Evolutionary conservation across 2,113 vertebrate species (phyloP), one percentile per base, ranked within the genome.

Genomic region (Phodopus roborovskii): DNA sequence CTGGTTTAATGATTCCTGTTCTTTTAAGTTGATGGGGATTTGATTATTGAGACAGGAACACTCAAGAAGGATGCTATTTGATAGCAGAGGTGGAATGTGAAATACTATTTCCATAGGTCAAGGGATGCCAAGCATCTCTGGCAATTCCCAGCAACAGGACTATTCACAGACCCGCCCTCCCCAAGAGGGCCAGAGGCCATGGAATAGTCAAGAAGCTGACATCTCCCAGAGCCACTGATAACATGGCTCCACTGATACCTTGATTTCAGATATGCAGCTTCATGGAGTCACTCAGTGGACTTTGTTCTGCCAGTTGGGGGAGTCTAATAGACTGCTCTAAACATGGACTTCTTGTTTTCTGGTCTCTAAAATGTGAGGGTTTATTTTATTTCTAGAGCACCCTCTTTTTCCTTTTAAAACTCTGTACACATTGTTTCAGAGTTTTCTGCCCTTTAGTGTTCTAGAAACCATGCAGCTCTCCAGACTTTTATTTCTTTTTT

Each of bases 391-490:
- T 88, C 83, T 71, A 17, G 6, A 30, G 2, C 16, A 77, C 13
- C 50, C 0, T 39, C 6, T 73, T 95, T 95, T 85, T 90, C 68
- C 24, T 39, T 56, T 78, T 90, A 82, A 94, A 56, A 73, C n/a
- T 62, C 81, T 42, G 11, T 39, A 42, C 39, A 30, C 56, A 82
- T n/a, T 8, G 56, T 82, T 82, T 39, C 56, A 82, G 56, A 60
- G 79, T 83, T 83, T 62, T 8, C 58, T 28, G 26, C 4, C 81
- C 1, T 42, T 62, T 62, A 42, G 15, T 83, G 17, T 33, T 86
- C 1, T 82, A 68, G 53, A 74, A 81, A 81, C 9, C 36, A 28
- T 60, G 68, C 1, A 45, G 4, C 68, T 90, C 1, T 62, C 7
- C 19, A 90, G 60, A 17, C 45, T 91, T 92, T 77, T 71, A 1